phyloP scores from a whole-genome alignment of 2,888 invertebrate genomes.

The Allolobophora icterica region DNA sequence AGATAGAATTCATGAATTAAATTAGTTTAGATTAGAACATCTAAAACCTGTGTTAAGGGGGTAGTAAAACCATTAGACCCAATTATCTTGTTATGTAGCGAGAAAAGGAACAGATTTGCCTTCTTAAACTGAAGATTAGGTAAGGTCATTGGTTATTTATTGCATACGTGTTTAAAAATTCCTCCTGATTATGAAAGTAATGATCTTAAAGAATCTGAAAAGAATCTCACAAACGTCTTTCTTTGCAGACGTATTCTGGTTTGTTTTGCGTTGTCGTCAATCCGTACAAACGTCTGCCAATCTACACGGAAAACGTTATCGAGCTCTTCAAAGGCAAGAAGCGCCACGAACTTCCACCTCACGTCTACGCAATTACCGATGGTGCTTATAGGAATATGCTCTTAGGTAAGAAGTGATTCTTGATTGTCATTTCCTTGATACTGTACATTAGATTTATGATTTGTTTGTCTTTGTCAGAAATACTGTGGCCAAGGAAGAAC shows the following conservation, averaged over 20 bases:
- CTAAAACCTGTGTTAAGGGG: too few species aligned
- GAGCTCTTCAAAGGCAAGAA: constrained; percentile 99
- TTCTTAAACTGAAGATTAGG: too few species aligned
- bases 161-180: too few species aligned
- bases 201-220: too few species aligned
- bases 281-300: constrained; percentile 97
- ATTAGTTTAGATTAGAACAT: too few species aligned
- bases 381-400: constrained; percentile 98
- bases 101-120: too few species aligned
- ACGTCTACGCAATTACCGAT: constrained; percentile 99
- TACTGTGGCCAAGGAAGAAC: neutral
- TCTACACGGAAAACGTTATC: constrained; percentile 99
- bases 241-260: constrained; percentile 80
- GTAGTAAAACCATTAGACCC: too few species aligned
- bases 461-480: neutral
- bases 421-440: neutral
- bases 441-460: neutral
- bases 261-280: constrained; percentile 99
- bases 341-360: constrained; percentile 97
- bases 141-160: too few species aligned
- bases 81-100: too few species aligned
- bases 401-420: constrained; percentile 76
- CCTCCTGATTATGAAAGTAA: too few species aligned
- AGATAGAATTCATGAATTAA: too few species aligned
- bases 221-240: neutral